Evolutionary conservation across 2,888 invertebrate species (phyloP), one percentile per base, ranked within the genome.

Genomic region (Tillus elongatus): DNA sequence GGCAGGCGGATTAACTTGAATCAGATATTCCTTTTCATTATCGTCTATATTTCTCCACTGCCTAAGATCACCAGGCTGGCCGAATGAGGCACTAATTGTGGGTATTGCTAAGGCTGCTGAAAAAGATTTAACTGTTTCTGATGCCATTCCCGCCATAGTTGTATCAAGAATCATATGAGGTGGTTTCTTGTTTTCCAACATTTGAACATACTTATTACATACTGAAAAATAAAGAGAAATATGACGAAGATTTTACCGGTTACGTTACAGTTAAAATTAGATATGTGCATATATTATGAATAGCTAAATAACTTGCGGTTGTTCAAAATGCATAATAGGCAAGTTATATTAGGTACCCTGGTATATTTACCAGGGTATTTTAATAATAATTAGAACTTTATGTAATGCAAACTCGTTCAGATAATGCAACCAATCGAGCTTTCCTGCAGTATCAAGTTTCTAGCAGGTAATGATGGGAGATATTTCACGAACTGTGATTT

Each of bases 81-180:
- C 91, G 56, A 83, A 90, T 4, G 89, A 87, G 0, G 83, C 82
- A 40, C 84, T 83, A 30, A 91, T 72, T 1, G 90, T 91, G 1
- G 91, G 90, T 46, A 90, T 57, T 1, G 77, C 83, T 37, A 91
- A 61, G 1, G 86, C 82, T 11, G 81, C 75, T 2, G 84, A 81
- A 58, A 91, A 82, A 0, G 86, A 82, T 63, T 89, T 88, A 2
- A 88, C 82, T 0, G 85, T 82, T 67, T 90, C 90, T 0, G 88
- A 86, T 10, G 82, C 78, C 16, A 82, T 71, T 2, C 88, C 88
- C 3, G 80, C 77, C 67, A 80, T 80, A 1, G 90, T 90, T 12
- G 82, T 79, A 62, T 91, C 90, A 45, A 91, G 66, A 3, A 90
- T 74, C 9, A 90, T 66, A 62, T 89, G 85, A 0, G 89, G 89